Evolutionary conservation across 2,113 vertebrate species (phyloP).

Genomic region (Chaetodon auriga): DNA sequence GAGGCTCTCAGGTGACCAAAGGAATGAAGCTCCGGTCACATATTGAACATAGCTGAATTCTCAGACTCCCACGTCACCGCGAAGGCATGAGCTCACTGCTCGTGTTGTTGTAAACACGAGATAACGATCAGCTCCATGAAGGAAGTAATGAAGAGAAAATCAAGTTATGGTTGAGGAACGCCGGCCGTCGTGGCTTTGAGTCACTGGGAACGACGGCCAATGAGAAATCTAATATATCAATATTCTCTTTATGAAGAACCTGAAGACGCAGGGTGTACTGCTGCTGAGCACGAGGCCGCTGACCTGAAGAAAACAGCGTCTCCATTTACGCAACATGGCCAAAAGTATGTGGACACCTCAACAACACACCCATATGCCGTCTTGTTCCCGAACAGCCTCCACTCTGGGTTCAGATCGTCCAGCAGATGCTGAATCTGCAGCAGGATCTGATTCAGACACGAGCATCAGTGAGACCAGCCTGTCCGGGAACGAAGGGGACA

Average conservation of each 20-base stretch:
- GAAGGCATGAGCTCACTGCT: neutral
- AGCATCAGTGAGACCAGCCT: too few species aligned
- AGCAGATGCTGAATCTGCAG: too few species aligned
- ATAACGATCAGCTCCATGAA: conserved; percentile 1
- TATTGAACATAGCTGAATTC: conserved; percentile 37
- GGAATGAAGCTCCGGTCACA: conserved; percentile 64
- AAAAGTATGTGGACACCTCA: neutral
- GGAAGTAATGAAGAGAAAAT: conserved; percentile 7
- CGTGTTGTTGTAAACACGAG: neutral
- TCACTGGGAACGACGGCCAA: neutral
- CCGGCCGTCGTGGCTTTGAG: neutral
- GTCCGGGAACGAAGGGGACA: too few species aligned
- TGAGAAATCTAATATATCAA: too few species aligned
- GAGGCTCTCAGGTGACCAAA: neutral
- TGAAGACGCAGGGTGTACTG: neutral
- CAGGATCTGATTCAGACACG: too few species aligned
- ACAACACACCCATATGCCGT: neutral
- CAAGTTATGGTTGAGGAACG: conserved; percentile 15
- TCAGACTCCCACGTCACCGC: conserved; percentile 7
- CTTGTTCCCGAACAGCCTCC: too few species aligned
- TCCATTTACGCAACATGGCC: neutral
- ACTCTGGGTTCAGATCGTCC: too few species aligned
- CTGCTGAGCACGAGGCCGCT: neutral
- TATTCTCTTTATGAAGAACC: too few species aligned
- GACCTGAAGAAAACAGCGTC: neutral